A percentile compares a stretch with the other conserved stretches of the same genome.
Evolutionary conservation across 1,140 invertebrate species (phyloP).

Genomic region (Drosophila hydei): DNA sequence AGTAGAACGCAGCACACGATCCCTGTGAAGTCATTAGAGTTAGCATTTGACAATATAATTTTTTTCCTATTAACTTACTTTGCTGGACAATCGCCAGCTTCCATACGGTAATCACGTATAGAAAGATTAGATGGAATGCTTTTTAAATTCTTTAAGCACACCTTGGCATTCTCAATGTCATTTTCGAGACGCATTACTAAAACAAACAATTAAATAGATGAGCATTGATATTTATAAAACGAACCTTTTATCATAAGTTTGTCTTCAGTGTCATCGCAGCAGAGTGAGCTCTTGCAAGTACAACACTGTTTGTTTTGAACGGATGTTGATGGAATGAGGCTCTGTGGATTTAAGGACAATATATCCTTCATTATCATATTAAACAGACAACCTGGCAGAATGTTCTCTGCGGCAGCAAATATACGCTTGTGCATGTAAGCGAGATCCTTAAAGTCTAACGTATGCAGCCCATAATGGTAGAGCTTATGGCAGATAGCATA

Average conservation of each 20-base stretch:
- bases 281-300: conserved; percentile 55
- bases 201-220: conserved; percentile 4
- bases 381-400: conserved; percentile 64
- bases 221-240: background rate
- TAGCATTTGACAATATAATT: background rate
- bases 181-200: conserved; percentile 58
- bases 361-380: conserved; percentile 67
- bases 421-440: conserved; percentile 69
- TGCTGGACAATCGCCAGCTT: conserved; percentile 24
- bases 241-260: conserved; percentile 46
- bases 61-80: conserved; percentile 28
- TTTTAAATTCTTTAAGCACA: conserved; percentile 50
- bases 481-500: conserved; percentile 70
- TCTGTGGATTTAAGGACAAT: conserved; percentile 18
- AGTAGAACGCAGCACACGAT: conserved; percentile 7
- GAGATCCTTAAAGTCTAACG: conserved; percentile 60
- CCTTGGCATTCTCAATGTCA: conserved; percentile 58
- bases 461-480: conserved; percentile 61
- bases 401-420: conserved; percentile 63
- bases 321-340: background rate
- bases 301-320: conserved; percentile 48
- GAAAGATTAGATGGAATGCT: conserved; percentile 51
- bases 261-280: conserved; percentile 48
- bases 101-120: conserved; percentile 33
- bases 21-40: conserved; percentile 15